A percentile compares a stretch with the other conserved stretches of the same genome.
Conservation (phyloP, 1,140 invertebrate genomes). For the Orchesella cincta region DNA sequence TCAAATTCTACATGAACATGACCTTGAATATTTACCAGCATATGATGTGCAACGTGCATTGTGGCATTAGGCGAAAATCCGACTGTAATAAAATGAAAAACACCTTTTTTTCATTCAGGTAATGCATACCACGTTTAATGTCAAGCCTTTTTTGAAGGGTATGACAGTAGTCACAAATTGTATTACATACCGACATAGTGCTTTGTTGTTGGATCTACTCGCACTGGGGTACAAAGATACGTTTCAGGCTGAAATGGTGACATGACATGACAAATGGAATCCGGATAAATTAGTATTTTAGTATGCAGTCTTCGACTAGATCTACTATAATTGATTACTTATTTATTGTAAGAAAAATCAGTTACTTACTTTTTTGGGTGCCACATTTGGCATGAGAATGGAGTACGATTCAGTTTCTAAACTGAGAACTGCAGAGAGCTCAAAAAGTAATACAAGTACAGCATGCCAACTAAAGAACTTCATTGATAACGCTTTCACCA, state of each 20-base stretch:
- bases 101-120: not conserved
- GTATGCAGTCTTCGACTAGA: too few relatives aligned
- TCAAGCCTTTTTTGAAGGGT: too few relatives aligned
- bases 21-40: slow-evolving; percentile 65
- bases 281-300: too few relatives aligned
- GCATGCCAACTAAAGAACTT: too few relatives aligned
- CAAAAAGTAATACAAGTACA: too few relatives aligned
- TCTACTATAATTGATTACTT: slow-evolving; percentile 36
- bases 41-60: slow-evolving; percentile 90
- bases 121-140: too few relatives aligned
- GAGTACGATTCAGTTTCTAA: slow-evolving; percentile 60
- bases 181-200: slow-evolving; percentile 73
- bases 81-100: slow-evolving; percentile 66
- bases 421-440: too few relatives aligned
- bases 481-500: too few relatives aligned
- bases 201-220: slow-evolving; percentile 67
- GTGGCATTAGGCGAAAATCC: slow-evolving; percentile 91
- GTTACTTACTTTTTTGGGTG: slow-evolving; percentile 65
- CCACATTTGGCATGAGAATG: slow-evolving; percentile 72
- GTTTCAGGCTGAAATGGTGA: slow-evolving; percentile 74
- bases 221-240: slow-evolving; percentile 81
- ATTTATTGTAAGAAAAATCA: slow-evolving; percentile 40
- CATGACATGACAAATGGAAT: too few relatives aligned
- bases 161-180: not conserved
- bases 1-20: too few relatives aligned